Base-by-base conservation (phyloP, 2,797 vertebrate species). In the Pampus argenteus region DNA sequence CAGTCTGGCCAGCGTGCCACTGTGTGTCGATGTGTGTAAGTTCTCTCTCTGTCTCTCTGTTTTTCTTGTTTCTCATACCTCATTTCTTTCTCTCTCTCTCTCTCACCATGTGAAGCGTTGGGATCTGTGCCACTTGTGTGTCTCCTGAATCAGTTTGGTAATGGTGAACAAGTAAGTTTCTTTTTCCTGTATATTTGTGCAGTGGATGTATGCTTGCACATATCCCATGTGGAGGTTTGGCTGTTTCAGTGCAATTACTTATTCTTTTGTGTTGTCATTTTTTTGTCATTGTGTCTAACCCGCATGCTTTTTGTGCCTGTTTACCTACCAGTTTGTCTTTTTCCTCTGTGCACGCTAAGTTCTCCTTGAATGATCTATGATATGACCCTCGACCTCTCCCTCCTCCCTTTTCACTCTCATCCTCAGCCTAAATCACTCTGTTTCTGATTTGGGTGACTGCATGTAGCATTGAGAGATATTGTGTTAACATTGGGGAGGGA, bases 1-100 rank as follows among this genome's bases (percentile, higher is more conserved):
- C 86, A 81, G 84, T 82, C 76, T 66, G 86, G 76, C 83, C 84
- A 88, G 86, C 59, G 67, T 83, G 74, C 79, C 80, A 66, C 78
- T 68, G 86, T 77, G 84, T 85, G 81, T 58, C 73, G 64, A 83
- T 85, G 88, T 86, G 74, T 86, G 83, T 88, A 88, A 89, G 40
- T 86, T 90, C 83, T 76, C 78, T 66, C 84, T 65, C 75, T 68
- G 61, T 48, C 26, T 63, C 17, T 60, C 40, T 61, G 40, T 49
- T 40, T 40, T 14, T 52, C 59, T 44, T 76, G 50, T 83, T 75
- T 76, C 66, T 74, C 81, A 22, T 66, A 22, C 74, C 69, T 64
- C 77, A 64, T n/a, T 57, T 45, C 14, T 47, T 23, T 72, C 20
- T 38, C 44, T 44, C 38, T 38, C 44, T 44, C 38, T 40, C 62